Base-by-base conservation (phyloP, 2,888 invertebrate genomes). In the Microdon myrmicae region DNA sequence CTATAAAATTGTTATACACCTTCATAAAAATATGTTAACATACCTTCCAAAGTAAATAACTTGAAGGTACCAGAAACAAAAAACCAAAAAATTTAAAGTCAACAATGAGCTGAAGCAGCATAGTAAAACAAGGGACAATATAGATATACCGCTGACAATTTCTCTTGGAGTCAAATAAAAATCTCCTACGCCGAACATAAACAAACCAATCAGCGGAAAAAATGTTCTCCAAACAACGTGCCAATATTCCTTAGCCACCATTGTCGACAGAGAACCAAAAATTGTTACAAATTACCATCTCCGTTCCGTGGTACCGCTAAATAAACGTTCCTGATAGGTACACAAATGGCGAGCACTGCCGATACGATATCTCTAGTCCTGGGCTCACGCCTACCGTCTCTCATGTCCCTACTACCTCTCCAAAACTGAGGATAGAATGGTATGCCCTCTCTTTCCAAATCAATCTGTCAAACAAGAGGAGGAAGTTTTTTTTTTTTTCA, bases 311-410 rank as follows among this genome's bases (percentile, higher is more conserved):
- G 35, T 31, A 58, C 64, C 64, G 64, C 64, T 64, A 64, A 64
- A 64, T 64, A 56, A 64, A 64, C 53, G 41, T 43, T 47, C 25
- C 51, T 58, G 64, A 64, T 64, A 58, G 58, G 58, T 58, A 64
- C 64, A 64, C 58, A 64, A 64, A 64, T 47, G 58, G 58, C 23
- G 53, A 58, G 53, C 41, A 53, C 43, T 53, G 44, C 47, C 64
- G 64, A 64, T 64, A 64, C 26, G 47, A n/a, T n/a, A 64, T 64
- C 58, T 58, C 49, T 43, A 61, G 37, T 31, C 28, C 25, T 28
- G 35, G 37, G 12, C 20, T 44, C 34, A 35, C 9, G 17, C 34
- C 41, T 34, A 26, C n/a, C 12, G 13, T 29, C 16, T 29, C 13
- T 31, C 13, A 19, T 12, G 16, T 28, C 19, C 28, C 13, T 8